These are phyloP conservation scores for Choristoneura fumiferana DNA, from an alignment of 1,140 invertebrate genomes.

Conservation along the genomic window DNA sequence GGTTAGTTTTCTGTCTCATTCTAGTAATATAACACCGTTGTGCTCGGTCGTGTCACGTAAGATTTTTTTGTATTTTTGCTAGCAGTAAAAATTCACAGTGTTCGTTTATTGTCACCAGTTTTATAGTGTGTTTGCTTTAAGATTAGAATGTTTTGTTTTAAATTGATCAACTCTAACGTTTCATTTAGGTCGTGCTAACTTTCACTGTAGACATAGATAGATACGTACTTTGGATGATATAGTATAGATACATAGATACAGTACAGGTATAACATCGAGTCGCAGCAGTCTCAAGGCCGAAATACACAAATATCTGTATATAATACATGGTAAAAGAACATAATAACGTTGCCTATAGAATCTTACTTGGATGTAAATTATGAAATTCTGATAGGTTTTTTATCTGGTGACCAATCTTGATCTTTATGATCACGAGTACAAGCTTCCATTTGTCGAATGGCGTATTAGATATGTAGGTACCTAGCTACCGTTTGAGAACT, in stretches of 20 bases:
- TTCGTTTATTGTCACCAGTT: slow-evolving; percentile 37
- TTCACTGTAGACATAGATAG: slow-evolving; percentile 76
- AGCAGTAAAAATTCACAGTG: slow-evolving; percentile 53
- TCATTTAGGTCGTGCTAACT: slow-evolving; percentile 69
- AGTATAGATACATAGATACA: slow-evolving; percentile 54
- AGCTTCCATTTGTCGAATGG: slow-evolving; percentile 27
- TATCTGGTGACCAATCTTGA: slow-evolving; percentile 21
- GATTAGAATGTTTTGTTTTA: slow-evolving; percentile 31
- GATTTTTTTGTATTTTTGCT: slow-evolving; percentile 74
- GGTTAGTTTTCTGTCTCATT: slow-evolving; percentile 66
- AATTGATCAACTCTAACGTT: slow-evolving; percentile 31
- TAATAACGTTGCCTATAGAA: slow-evolving; percentile 50
- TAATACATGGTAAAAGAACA: slow-evolving; percentile 54
- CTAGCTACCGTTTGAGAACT: slow-evolving; percentile 3
- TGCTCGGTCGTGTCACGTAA: slow-evolving; percentile 78
- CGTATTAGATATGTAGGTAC: slow-evolving; percentile 21
- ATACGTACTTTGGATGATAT: slow-evolving; percentile 67
- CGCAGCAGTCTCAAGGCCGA: slow-evolving; percentile 71
- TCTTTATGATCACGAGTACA: slow-evolving; percentile 26
- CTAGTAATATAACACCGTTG: slow-evolving; percentile 78
- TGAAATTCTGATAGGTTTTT: slow-evolving; percentile 34
- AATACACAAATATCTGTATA: slow-evolving; percentile 68
- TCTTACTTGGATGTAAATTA: slow-evolving; percentile 28
- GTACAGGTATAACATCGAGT: slow-evolving; percentile 76
- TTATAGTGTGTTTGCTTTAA: slow-evolving; percentile 34